Conservation (phyloP, 1,140 invertebrate species). For the Macrobrachium nipponense region DNA sequence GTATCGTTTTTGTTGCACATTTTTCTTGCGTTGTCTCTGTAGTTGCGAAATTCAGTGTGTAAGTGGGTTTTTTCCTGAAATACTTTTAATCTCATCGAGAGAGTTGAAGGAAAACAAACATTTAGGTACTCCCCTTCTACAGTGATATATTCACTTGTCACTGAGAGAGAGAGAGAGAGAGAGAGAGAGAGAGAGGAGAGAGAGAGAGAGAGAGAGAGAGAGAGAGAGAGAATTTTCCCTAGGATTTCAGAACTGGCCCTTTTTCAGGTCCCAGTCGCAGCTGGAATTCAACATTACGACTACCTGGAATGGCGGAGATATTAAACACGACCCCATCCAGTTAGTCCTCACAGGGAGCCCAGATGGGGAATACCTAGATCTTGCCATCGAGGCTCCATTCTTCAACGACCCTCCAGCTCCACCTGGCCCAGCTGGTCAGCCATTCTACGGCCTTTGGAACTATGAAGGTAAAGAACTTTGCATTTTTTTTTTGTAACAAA, state of each 20-base stretch:
- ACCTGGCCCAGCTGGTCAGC: slow-evolving; percentile 66
- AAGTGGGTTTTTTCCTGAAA: too few relatives aligned
- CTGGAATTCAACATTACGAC: slow-evolving; percentile 61
- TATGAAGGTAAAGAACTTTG: slow-evolving; percentile 68
- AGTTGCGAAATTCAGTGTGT: too few relatives aligned
- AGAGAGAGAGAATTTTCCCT: slow-evolving; percentile 6
- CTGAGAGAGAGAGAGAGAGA: slow-evolving; percentile 1
- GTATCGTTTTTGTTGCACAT: too few relatives aligned
- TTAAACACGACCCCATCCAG: slow-evolving; percentile 63
- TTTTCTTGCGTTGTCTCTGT: too few relatives aligned
- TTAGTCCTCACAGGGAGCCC: slow-evolving; percentile 53
- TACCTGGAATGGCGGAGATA: slow-evolving; percentile 65
- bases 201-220: slow-evolving; percentile 24
- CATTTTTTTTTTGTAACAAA: too few relatives aligned
- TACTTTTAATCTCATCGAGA: too few relatives aligned
- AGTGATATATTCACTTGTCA: too few relatives aligned
- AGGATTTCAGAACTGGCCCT: neutral
- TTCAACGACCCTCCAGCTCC: slow-evolving; percentile 68
- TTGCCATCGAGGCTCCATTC: slow-evolving; percentile 67
- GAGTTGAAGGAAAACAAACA: too few relatives aligned
- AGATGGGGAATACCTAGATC: slow-evolving; percentile 42
- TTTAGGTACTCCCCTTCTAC: too few relatives aligned
- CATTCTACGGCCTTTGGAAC: slow-evolving; percentile 69
- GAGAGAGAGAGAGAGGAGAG: slow-evolving; percentile 18
- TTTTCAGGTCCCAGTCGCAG: neutral